Base-by-base conservation (phyloP, 2,888 invertebrate species). In the Tethea ocularis region DNA sequence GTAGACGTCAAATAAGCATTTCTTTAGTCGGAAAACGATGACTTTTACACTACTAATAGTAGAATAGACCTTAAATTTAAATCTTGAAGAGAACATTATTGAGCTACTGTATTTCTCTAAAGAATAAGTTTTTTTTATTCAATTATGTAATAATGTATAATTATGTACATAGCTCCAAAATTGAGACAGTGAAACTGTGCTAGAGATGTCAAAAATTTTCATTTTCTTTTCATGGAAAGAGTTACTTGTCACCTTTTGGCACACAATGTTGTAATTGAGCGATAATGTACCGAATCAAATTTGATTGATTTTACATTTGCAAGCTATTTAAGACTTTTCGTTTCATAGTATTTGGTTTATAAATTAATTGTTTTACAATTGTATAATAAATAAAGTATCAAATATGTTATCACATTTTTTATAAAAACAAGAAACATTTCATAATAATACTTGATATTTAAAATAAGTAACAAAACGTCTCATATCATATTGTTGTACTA, bases 91-190 rank as follows among this genome's bases (percentile, higher is more conserved):
- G 82, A 89, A 87, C 82, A 83, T 84, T 83, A 17, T 88, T 88
- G 89, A 89, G 87, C 90, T 90, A 90, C 88, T 75, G 74, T 87
- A 86, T 75, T 81, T 80, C 64, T 78, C 89, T 89, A 90, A 74
- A 78, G 83, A 83, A 73, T 86, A 83, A 77, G 63, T 74, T 77
- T 77, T 77, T 73, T 75, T 67, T n/a, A n/a, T 69, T 69, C 66
- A 72, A 80, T 83, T 84, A 78, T 78, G 67, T 76, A 80, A 80
- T 86, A 84, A 82, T 83, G 76, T 87, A 87, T 88, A 88, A 74
- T 82, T 88, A 90, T 91, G 88, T 90, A 91, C 91, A 90, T 86
- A 82, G 87, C 78, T 90, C 88, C 89, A 89, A 90, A 89, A 90
- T 77, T 76, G 78, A 76, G 71, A 59, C 77, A 80, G 75, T 75